Evolutionary conservation across 1,140 invertebrate species (phyloP), one percentile per base, ranked within the genome.

Genomic region (Cotesia glomerata): DNA sequence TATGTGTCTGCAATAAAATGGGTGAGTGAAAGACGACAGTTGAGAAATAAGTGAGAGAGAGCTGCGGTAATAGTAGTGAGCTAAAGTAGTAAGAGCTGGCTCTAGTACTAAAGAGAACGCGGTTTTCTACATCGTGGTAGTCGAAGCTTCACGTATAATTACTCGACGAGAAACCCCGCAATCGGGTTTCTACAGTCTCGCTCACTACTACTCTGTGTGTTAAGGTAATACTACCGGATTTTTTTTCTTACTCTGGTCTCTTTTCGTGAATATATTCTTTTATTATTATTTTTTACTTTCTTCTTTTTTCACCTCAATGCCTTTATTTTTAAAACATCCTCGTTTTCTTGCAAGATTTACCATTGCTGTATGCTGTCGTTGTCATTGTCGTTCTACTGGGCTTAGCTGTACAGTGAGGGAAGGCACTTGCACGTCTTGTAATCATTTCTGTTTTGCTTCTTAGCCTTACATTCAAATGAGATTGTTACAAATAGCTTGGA

Each of bases 131-230:
- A 36, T 66, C 71, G 63, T 32, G 5, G 62, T 66, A 72, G 71
- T 66, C 71, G 63, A 18, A 61, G 63, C 71, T 13, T n/a, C 65
- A 72, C 71, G 71, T 72, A 72, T 72, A 72, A 72, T 72, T 72
- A 72, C 71, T 66, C 56, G 51, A 51, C 35, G 54, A 59, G 65
- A 72, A 66, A 49, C 65, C 51, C 35, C 51, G 71, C 71, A 72
- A 72, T 72, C 63, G 71, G 32, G 62, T 67, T 72, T 45, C 63
- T 11, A 18, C 32, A 16, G 51, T 54, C 49, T 39, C 32, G 5
- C 39, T 45, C 39, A 11, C 39, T 45, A 45, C 7, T 45, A 49
- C 52, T 18, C 56, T 5, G 18, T 58, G 56, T 65, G 71, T 9
- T 59, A 63, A 16, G 39, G 45, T 63, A 61, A 71, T 62, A 71